A percentile compares a stretch with the other conserved stretches of the same genome.
phyloP scores from a whole-genome alignment of 2,113 vertebrate genomes.

The Notothenia rossii region DNA sequence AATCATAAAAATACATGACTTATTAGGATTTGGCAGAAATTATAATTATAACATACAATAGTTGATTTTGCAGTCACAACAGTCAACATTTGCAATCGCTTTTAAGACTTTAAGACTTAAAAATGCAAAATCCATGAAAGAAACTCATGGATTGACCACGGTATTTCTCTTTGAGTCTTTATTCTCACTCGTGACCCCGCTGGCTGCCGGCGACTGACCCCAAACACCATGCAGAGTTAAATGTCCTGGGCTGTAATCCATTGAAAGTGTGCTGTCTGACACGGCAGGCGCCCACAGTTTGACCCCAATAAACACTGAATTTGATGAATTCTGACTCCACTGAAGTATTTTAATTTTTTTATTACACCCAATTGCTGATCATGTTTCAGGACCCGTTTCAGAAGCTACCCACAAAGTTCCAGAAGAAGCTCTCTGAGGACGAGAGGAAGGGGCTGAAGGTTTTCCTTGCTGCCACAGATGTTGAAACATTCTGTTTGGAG shows the following conservation, averaged over 20 bases:
- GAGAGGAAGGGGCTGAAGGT: constrained; percentile 55
- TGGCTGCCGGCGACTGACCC: constrained; percentile 37
- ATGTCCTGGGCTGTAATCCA: constrained; percentile 44
- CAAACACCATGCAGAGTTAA: constrained; percentile 7
- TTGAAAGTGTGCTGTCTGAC: constrained; percentile 47
- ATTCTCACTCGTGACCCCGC: constrained; percentile 44
- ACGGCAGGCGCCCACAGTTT: constrained; percentile 33
- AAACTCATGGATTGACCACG: constrained; percentile 9
- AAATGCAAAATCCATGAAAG: not conserved
- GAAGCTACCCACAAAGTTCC: constrained; percentile 61
- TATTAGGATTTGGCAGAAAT: not conserved
- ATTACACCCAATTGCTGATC: not conserved
- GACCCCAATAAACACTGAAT: constrained; percentile 37
- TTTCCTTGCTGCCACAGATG: constrained; percentile 75
- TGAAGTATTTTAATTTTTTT: not conserved
- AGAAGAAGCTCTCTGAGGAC: constrained; percentile 59
- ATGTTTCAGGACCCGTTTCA: constrained; percentile 78
- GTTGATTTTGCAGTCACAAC: not conserved
- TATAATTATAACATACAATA: not conserved
- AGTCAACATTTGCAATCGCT: not conserved
- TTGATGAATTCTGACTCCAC: not conserved
- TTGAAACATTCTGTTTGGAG: constrained; percentile 74
- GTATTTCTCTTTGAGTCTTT: constrained; percentile 5
- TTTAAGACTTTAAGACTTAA: not conserved
- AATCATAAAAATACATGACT: not conserved